Conservation (phyloP, 2,888 invertebrate genomes). For the Oligia fasciuncula region DNA sequence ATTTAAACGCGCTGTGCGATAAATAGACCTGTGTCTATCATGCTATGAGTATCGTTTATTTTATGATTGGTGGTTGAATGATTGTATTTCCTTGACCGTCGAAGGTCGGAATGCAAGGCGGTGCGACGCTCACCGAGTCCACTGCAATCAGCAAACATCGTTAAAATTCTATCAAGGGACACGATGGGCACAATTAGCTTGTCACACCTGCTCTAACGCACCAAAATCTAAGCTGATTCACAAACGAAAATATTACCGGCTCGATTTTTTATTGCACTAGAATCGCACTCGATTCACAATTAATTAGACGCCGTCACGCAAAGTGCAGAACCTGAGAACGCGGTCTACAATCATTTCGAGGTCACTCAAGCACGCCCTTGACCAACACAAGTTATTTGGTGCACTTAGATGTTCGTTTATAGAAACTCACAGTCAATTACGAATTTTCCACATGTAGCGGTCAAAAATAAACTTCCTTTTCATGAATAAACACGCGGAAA, state of each 20-base stretch:
- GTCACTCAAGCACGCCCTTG: slow-evolving; percentile 79
- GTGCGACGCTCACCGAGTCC: slow-evolving; percentile 80
- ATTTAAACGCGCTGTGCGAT: slow-evolving; percentile 80
- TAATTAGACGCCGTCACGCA: slow-evolving; percentile 78
- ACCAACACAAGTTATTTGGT: slow-evolving; percentile 79
- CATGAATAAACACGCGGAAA: slow-evolving; percentile 58
- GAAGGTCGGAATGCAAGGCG: slow-evolving; percentile 84
- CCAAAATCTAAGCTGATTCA: slow-evolving; percentile 31
- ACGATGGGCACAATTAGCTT: slow-evolving; percentile 57
- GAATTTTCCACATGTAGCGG: slow-evolving; percentile 32
- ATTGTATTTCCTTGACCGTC: slow-evolving; percentile 87
- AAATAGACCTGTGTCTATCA: slow-evolving; percentile 74
- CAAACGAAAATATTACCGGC: slow-evolving; percentile 29
- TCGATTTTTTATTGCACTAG: slow-evolving; percentile 50
- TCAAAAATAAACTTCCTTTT: slow-evolving; percentile 53
- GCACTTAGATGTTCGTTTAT: slow-evolving; percentile 76
- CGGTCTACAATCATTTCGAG: slow-evolving; percentile 78
- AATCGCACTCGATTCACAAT: slow-evolving; percentile 58
- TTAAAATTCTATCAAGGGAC: slow-evolving; percentile 73
- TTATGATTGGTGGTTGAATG: slow-evolving; percentile 81
- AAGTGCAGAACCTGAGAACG: slow-evolving; percentile 73
- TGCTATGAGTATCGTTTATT: slow-evolving; percentile 79
- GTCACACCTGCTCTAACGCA: slow-evolving; percentile 29
- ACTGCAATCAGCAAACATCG: slow-evolving; percentile 73
- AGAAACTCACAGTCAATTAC: slow-evolving; percentile 58